Evolutionary conservation across 2,113 vertebrate genomes (phyloP).

Genomic region (Tupaia chinensis): DNA sequence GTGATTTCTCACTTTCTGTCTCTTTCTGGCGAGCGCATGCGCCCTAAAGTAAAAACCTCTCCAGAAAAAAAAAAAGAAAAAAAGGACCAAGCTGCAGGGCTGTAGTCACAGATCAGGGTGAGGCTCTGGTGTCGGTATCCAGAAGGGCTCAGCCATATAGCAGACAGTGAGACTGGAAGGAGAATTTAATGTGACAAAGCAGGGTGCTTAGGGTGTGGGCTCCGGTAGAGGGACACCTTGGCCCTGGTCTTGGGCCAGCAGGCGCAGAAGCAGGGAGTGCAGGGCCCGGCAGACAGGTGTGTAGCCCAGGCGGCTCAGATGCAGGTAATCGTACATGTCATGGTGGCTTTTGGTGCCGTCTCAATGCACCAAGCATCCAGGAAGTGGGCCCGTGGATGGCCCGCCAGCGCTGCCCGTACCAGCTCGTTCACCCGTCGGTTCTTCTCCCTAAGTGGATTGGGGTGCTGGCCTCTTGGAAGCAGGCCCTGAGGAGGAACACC

Average conservation of each 20-base stretch:
- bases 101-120: not conserved
- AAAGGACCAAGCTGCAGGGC: not conserved
- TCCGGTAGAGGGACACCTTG: constrained; percentile 18
- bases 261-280: constrained; percentile 88
- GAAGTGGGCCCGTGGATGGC: constrained; percentile 89
- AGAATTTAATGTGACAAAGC: constrained; percentile 71
- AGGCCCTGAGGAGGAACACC: constrained; percentile 86
- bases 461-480: constrained; percentile 92
- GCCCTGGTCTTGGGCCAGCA: constrained; percentile 86
- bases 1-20: no score
- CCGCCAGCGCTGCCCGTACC: constrained; percentile 85
- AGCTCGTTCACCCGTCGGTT: constrained; percentile 91
- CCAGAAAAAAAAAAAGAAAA: no score
- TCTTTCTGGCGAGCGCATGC: no score
- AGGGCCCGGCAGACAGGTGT: constrained; percentile 91
- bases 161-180: not conserved
- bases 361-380: constrained; percentile 91
- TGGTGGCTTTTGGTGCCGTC: constrained; percentile 94
- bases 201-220: constrained; percentile 32
- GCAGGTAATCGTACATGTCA: constrained; percentile 96
- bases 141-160: not conserved
- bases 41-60: no score
- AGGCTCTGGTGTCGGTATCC: not conserved
- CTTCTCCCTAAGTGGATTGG: constrained; percentile 92
- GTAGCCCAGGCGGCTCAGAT: constrained; percentile 92